Evolutionary conservation across 2,113 vertebrate genomes (phyloP).

Genomic region (Festucalex cinctus): DNA sequence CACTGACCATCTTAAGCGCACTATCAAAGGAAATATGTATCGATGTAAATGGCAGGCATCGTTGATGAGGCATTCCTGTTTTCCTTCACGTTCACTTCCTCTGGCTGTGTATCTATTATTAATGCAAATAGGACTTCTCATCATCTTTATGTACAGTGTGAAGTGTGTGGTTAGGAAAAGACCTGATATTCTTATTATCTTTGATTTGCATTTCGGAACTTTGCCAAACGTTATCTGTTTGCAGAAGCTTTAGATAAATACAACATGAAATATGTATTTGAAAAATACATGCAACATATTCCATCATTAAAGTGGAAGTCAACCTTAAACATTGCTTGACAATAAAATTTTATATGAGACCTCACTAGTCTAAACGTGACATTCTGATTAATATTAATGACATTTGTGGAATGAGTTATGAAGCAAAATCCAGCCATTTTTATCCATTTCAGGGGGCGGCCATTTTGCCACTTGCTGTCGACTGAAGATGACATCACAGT

Average conservation of each 20-base stretch:
- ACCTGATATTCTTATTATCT: constrained; percentile 18
- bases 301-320: too few species aligned
- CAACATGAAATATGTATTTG: too few species aligned
- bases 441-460: too few species aligned
- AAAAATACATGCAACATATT: too few species aligned
- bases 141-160: constrained; percentile 25
- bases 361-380: too few species aligned
- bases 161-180: constrained; percentile 31
- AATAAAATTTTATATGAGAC: too few species aligned
- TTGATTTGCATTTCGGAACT: constrained; percentile 18
- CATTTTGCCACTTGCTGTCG: too few species aligned
- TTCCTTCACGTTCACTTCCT: constrained; percentile 26
- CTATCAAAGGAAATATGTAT: constrained; percentile 45
- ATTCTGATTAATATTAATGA: too few species aligned
- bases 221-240: background rate
- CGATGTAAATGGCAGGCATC: constrained; percentile 48
- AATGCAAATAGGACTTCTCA: constrained; percentile 44
- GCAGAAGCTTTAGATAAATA: background rate
- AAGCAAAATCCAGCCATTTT: too few species aligned
- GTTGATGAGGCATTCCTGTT: constrained; percentile 25
- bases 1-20: constrained; percentile 45
- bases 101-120: constrained; percentile 54
- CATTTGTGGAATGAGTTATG: too few species aligned
- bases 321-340: too few species aligned
- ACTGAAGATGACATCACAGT: too few species aligned